These are phyloP conservation scores for Microctenopoma steveboyesi DNA, from an alignment of 2,797 vertebrate species.

Conservation along the genomic window DNA sequence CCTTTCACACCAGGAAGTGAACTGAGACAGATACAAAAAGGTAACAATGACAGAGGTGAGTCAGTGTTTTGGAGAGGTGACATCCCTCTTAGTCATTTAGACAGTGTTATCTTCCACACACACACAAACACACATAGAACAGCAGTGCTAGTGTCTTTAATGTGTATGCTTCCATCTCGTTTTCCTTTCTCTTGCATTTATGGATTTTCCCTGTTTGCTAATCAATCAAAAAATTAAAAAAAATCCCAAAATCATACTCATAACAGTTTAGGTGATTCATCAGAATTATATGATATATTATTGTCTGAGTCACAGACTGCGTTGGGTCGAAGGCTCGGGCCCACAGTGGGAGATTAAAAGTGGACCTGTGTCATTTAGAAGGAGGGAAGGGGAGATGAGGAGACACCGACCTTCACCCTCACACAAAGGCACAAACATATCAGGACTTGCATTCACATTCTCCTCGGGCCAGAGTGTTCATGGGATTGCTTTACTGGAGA, in stretches of 20 bases:
- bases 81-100: conserved; percentile 38
- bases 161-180: conserved; percentile 20
- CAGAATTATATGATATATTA: neutral
- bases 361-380: conserved; percentile 60
- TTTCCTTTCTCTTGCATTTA: conserved; percentile 20
- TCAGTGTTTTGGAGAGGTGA: conserved; percentile 31
- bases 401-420: conserved; percentile 58
- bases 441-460: conserved; percentile 45
- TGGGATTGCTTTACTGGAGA: conserved; percentile 51
- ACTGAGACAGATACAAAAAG: conserved; percentile 10
- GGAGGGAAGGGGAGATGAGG: conserved; percentile 20
- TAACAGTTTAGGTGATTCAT: conserved; percentile 40
- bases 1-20: conserved; percentile 33
- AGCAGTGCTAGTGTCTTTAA: neutral
- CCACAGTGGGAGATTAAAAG: conserved; percentile 62
- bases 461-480: conserved; percentile 11
- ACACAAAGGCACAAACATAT: neutral
- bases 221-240: conserved; percentile 22
- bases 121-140: neutral
- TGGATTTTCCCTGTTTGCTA: conserved; percentile 17
- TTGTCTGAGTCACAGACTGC: conserved; percentile 39
- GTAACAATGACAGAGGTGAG: conserved; percentile 32
- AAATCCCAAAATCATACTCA: conserved; percentile 30
- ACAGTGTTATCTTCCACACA: conserved; percentile 9
- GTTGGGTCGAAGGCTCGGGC: conserved; percentile 31